Percentiles rank a stretch among this genome's conserved stretches.
Conservation (phyloP, 2,113 vertebrate genomes). For the Muntiacus muntjak region DNA sequence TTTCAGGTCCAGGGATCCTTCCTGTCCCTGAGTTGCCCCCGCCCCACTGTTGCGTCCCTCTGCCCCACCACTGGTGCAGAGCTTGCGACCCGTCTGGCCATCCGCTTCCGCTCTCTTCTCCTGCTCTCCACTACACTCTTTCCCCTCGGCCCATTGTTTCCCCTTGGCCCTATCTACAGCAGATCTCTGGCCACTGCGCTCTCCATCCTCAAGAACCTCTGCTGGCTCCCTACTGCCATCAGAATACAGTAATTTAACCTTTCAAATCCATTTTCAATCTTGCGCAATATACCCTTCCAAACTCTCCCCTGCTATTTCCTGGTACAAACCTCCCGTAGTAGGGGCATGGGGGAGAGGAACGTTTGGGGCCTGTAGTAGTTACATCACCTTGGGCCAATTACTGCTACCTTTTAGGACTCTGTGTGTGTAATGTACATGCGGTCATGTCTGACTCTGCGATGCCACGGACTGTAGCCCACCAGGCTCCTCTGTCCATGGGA, state of each 20-base stretch:
- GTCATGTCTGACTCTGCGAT: not conserved
- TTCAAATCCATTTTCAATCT: not conserved
- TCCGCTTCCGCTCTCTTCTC: rapidly evolving
- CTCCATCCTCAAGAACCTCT: not conserved
- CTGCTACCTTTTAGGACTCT: not conserved
- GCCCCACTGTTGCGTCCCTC: not conserved
- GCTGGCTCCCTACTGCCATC: not conserved
- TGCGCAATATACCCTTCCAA: not conserved
- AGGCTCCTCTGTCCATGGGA: not conserved
- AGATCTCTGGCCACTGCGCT: not conserved
- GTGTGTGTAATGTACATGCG: rapidly evolving
- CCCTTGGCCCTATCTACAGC: not conserved
- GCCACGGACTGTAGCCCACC: not conserved
- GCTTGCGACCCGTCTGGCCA: rapidly evolving
- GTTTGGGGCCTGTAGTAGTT: not conserved
- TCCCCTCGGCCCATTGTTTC: too few relatives aligned
- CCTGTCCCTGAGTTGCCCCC: not conserved
- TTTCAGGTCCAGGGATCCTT: not conserved
- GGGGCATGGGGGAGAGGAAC: not conserved
- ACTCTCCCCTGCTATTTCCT: not conserved
- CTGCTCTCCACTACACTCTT: not conserved
- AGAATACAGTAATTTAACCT: not conserved
- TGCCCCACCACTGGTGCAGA: rapidly evolving
- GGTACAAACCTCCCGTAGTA: not conserved
- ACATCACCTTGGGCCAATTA: not conserved